A percentile compares a stretch with the other conserved stretches of the same genome.
phyloP scores from a whole-genome alignment of 2,797 vertebrate species.

The Silurus aristotelis region DNA sequence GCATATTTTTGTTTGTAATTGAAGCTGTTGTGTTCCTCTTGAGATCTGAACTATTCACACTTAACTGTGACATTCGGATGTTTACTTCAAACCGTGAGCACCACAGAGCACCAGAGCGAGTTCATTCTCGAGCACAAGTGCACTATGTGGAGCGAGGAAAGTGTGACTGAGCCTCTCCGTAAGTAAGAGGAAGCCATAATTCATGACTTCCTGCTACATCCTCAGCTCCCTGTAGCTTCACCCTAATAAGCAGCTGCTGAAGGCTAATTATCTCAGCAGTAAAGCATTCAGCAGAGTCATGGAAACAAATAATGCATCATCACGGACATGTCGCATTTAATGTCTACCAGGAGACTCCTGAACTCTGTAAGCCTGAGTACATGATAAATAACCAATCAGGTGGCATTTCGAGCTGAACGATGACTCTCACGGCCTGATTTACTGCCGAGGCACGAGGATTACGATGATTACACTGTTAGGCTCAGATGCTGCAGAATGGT shows the following conservation, averaged over 20 bases:
- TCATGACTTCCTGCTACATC: slow-evolving; percentile 42
- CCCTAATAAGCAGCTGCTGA: slow-evolving; percentile 50
- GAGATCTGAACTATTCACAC: too few relatives aligned
- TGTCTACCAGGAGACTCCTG: slow-evolving; percentile 16
- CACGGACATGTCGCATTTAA: slow-evolving; percentile 28
- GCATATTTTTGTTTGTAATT: not conserved
- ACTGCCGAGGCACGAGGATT: slow-evolving; percentile 42
- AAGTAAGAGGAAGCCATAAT: slow-evolving; percentile 41
- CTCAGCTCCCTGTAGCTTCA: slow-evolving; percentile 32
- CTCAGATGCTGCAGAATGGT: slow-evolving; percentile 40
- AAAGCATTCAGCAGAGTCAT: slow-evolving; percentile 33
- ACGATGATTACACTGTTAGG: slow-evolving; percentile 44
- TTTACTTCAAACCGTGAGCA: not conserved
- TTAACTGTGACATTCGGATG: not conserved
- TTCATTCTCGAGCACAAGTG: not conserved
- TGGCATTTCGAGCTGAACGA: slow-evolving; percentile 11
- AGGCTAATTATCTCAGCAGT: slow-evolving; percentile 59
- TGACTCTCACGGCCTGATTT: slow-evolving; percentile 45
- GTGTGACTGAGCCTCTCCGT: slow-evolving; percentile 15
- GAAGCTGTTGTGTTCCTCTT: not conserved
- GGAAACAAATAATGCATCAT: slow-evolving; percentile 32
- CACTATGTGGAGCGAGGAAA: not conserved
- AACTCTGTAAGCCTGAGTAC: slow-evolving; percentile 5
- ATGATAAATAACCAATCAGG: slow-evolving; percentile 23
- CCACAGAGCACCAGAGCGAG: not conserved